Percentiles rank a stretch among this genome's conserved stretches.
phyloP scores from a whole-genome alignment of 1,140 invertebrate species.

The Phymastichus coffea region DNA sequence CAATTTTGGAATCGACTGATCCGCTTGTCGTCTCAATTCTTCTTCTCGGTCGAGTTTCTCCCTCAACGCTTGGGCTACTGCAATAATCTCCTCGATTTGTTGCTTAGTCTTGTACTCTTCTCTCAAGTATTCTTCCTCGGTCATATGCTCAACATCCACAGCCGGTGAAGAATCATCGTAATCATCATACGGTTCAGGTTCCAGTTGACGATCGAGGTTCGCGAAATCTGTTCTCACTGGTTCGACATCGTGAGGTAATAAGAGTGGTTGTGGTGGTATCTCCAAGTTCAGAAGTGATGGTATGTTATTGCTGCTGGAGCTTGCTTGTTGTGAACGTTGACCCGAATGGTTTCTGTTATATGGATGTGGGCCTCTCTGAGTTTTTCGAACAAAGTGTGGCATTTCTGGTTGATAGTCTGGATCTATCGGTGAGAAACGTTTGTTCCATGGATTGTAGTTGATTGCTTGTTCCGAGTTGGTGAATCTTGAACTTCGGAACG shows the following conservation, averaged over 20 bases:
- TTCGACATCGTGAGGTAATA: not conserved
- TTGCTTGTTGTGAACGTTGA: no score
- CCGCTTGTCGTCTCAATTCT: not conserved
- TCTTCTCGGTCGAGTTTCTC: not conserved
- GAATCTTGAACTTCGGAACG: not conserved
- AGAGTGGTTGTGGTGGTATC: not conserved
- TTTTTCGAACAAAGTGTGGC: no score
- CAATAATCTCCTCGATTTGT: constrained; percentile 14
- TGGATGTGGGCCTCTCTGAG: no score
- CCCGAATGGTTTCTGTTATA: no score
- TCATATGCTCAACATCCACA: no score
- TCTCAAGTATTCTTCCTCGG: not conserved
- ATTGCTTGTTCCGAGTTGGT: not conserved
- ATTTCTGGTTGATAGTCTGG: not conserved
- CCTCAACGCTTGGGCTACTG: constrained; percentile 1
- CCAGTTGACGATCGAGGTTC: not conserved
- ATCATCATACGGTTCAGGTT: not conserved
- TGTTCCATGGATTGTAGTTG: not conserved
- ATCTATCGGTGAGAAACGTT: no score
- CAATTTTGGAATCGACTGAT: not conserved
- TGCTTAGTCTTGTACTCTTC: constrained; percentile 11
- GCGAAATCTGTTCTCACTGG: not conserved
- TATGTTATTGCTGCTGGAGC: no score
- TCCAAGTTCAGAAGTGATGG: not conserved
- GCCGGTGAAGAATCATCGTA: not conserved